These are phyloP conservation scores for Smutsia gigantea DNA, from an alignment of 2,797 vertebrate species.

Conservation along the genomic window DNA sequence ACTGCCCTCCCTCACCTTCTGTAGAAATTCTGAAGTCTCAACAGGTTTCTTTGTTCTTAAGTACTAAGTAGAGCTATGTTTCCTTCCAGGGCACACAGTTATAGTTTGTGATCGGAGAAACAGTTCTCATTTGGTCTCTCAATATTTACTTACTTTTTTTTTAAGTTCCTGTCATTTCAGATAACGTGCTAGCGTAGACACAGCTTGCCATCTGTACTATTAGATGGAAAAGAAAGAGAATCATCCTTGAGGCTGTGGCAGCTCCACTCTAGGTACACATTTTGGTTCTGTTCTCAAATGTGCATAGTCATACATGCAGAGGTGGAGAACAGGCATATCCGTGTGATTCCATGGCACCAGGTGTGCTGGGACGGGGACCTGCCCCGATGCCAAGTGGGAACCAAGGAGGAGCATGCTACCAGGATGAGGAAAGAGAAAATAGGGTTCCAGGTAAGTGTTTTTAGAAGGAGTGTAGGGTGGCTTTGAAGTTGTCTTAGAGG, in stretches of 20 bases:
- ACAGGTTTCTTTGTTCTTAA: neutral
- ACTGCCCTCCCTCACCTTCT: neutral
- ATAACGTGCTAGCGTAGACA: no score
- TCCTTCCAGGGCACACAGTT: neutral
- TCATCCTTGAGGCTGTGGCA: neutral
- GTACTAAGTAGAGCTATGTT: neutral
- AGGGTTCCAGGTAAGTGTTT: no score
- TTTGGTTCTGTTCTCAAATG: neutral
- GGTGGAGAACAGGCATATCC: rapidly evolving
- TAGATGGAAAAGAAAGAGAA: neutral
- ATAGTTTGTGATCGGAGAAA: neutral
- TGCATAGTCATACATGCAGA: no score
- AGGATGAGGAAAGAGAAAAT: neutral
- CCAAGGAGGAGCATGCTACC: neutral
- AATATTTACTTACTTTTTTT: neutral
- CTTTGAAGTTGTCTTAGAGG: neutral
- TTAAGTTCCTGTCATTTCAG: neutral
- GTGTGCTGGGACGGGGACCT: neutral
- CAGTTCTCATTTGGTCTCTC: neutral
- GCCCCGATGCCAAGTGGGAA: neutral
- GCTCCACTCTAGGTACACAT: neutral
- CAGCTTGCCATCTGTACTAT: neutral
- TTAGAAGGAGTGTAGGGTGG: neutral
- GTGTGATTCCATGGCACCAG: rapidly evolving
- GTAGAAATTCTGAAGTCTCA: neutral